Conservation (phyloP, 2,113 vertebrate genomes). For the Osmerus mordax region DNA sequence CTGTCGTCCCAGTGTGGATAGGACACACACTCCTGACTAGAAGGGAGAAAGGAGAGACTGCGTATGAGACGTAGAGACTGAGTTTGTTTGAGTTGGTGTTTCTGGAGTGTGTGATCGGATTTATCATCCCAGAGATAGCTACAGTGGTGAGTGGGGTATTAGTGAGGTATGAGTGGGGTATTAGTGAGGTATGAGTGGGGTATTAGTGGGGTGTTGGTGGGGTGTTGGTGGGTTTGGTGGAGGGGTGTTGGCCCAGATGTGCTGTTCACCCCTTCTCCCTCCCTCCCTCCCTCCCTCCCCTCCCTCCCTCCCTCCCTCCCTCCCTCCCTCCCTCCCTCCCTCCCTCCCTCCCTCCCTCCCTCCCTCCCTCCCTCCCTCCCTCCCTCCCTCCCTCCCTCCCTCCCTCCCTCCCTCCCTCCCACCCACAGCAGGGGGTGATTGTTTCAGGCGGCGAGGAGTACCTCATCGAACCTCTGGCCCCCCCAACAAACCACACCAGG, state of each 20-base stretch:
- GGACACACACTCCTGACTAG: not conserved
- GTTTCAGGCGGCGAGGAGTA: slow-evolving; percentile 93
- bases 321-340: slow-evolving; percentile 5
- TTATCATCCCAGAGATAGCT: too few relatives aligned
- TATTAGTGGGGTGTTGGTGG: too few relatives aligned
- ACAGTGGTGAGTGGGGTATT: too few relatives aligned
- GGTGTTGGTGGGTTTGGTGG: too few relatives aligned
- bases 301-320: slow-evolving; percentile 9
- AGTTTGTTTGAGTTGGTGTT: too few relatives aligned
- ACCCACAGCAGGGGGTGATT: slow-evolving; percentile 89
- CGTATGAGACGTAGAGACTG: slow-evolving; percentile 10
- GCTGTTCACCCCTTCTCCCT: not conserved
- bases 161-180: too few relatives aligned
- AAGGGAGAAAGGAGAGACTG: not conserved
- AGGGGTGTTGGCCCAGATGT: not conserved
- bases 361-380: slow-evolving; percentile 22
- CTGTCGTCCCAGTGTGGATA: slow-evolving; percentile 10
- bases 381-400: not conserved
- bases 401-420: not conserved
- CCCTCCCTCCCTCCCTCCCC: not conserved
- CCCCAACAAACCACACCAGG: slow-evolving; percentile 70
- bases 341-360: not conserved
- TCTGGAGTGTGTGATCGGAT: too few relatives aligned
- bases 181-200: too few relatives aligned
- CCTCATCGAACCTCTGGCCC: slow-evolving; percentile 91